A percentile compares a stretch with the other conserved stretches of the same genome.
These are phyloP conservation scores for Willisornis vidua DNA, from an alignment of 2,113 vertebrate species.

Conservation along the genomic window DNA sequence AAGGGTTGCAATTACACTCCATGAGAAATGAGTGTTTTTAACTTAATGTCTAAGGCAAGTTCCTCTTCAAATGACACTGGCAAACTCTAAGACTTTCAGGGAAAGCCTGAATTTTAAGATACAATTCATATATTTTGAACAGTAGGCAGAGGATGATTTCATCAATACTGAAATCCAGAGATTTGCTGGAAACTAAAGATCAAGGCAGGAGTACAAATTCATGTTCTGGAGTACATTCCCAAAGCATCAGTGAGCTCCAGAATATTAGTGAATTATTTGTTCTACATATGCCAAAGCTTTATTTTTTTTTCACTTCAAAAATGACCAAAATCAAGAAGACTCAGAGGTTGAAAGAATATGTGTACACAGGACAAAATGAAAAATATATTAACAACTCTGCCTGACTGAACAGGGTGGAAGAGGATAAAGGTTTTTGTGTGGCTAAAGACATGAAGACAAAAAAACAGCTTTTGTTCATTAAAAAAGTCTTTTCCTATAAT, in stretches of 20 bases:
- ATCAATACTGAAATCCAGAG: constrained; percentile 21
- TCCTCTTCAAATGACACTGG: constrained; percentile 27
- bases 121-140: background rate
- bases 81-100: constrained; percentile 11
- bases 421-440: background rate
- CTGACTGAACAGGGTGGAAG: background rate
- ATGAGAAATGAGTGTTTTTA: background rate
- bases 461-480: background rate
- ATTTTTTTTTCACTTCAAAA: background rate
- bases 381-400: background rate
- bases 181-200: background rate
- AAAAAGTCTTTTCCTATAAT: background rate
- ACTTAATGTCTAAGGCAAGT: constrained; percentile 42
- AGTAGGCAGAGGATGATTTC: background rate
- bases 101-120: constrained; percentile 33
- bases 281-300: background rate
- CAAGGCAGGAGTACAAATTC: background rate
- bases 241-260: background rate
- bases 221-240: background rate
- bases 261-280: background rate
- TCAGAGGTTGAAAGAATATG: background rate
- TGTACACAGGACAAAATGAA: background rate
- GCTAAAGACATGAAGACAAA: background rate
- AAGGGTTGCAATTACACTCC: background rate
- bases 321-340: background rate